Conservation (phyloP, 2,797 vertebrate genomes). For the Esox lucius region DNA sequence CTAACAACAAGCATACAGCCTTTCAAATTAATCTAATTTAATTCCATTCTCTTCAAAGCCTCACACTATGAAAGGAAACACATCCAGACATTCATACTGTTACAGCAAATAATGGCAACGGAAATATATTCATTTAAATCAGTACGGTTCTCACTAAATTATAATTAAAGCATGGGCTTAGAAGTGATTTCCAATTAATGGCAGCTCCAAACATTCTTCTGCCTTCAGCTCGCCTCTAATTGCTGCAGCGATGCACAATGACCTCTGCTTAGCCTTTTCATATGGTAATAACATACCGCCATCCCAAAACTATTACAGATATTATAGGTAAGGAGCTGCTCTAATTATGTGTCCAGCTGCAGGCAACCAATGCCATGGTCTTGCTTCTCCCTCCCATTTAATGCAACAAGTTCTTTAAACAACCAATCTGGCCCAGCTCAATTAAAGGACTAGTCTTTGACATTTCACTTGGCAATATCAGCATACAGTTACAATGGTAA, state of each 20-base stretch:
- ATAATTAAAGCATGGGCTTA: conserved; percentile 82
- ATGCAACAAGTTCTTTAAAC: conserved; percentile 52
- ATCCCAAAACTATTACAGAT: conserved; percentile 82
- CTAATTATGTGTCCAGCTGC: conserved; percentile 79
- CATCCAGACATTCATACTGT: conserved; percentile 72
- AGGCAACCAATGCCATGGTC: conserved; percentile 69
- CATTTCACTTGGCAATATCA: conserved; percentile 49
- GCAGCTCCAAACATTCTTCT: conserved; percentile 80
- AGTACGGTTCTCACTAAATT: conserved; percentile 75
- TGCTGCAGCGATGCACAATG: conserved; percentile 74
- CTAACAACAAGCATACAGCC: conserved; percentile 56
- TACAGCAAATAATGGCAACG: conserved; percentile 69
- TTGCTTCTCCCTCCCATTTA: conserved; percentile 52
- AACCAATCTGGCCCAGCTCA: conserved; percentile 55
- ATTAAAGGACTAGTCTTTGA: conserved; percentile 53
- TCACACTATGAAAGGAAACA: conserved; percentile 74
- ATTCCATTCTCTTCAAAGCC: conserved; percentile 76
- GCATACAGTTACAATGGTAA: conserved; percentile 23
- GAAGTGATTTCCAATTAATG: conserved; percentile 81
- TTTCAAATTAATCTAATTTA: conserved; percentile 79
- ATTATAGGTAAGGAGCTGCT: conserved; percentile 80
- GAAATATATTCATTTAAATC: conserved; percentile 77
- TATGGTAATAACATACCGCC: conserved; percentile 81
- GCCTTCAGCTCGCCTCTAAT: conserved; percentile 75
- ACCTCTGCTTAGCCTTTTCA: conserved; percentile 82